Conservation (phyloP, 2,797 vertebrate genomes). For the Sebastes baramenuke region DNA sequence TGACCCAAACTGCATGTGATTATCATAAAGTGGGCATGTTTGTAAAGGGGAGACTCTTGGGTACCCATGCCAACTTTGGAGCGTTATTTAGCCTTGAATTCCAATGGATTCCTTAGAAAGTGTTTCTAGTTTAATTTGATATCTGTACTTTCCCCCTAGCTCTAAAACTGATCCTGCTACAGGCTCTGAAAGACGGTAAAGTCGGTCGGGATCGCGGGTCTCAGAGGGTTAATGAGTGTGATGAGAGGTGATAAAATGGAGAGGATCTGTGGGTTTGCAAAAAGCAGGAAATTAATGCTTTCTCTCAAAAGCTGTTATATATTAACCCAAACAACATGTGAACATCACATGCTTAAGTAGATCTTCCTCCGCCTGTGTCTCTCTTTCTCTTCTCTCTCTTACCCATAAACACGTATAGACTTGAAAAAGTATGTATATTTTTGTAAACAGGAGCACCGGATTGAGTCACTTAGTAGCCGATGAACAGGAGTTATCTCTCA, state of each 20-base stretch:
- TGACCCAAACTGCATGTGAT: no score
- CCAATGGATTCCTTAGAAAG: no score
- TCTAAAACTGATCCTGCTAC: no score
- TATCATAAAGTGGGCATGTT: no score
- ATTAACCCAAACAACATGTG: conserved; percentile 22
- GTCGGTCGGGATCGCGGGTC: no score
- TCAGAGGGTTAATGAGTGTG: conserved; percentile 20
- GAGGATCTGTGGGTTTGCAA: neutral
- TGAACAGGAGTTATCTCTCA: conserved; percentile 35
- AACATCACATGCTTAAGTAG: conserved; percentile 2
- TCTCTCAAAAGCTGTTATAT: conserved; percentile 8
- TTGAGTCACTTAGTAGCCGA: conserved; percentile 40
- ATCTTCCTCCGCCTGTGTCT: neutral
- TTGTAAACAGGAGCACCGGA: conserved; percentile 46
- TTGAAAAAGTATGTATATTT: conserved; percentile 26
- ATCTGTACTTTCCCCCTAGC: no score
- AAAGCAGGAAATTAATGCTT: conserved; percentile 49
- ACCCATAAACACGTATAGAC: conserved; percentile 11
- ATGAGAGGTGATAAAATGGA: conserved; percentile 41
- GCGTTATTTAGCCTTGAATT: no score
- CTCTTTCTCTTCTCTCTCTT: neutral
- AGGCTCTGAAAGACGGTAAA: no score
- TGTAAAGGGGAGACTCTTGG: no score
- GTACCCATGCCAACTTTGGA: no score
- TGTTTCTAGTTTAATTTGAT: no score